Percentiles rank a stretch among this genome's conserved stretches.
Evolutionary conservation across 2,888 invertebrate genomes (phyloP).

Genomic region (Drosophila setosimentum): DNA sequence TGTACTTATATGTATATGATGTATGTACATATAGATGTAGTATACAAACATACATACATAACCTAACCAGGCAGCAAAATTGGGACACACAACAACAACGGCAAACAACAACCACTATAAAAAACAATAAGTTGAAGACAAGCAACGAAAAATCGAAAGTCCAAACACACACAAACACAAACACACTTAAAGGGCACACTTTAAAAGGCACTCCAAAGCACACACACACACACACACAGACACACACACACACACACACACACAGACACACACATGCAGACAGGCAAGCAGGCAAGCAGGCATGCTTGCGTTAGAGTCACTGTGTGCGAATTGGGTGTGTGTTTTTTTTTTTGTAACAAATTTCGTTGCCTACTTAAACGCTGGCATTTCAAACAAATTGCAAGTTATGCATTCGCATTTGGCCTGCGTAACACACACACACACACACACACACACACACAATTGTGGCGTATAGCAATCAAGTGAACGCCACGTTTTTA

Average conservation of each 20-base stretch:
- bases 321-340: constrained; percentile 6
- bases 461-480: constrained; percentile 74
- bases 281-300: constrained; percentile 6
- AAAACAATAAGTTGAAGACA: constrained; percentile 61
- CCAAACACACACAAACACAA: constrained; percentile 55
- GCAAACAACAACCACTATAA: constrained; percentile 1
- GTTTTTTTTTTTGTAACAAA: constrained; percentile 35
- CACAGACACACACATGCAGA: constrained; percentile 27
- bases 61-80: constrained; percentile 52
- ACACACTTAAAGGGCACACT: constrained; percentile 31
- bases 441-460: constrained; percentile 17
- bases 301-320: constrained; percentile 1
- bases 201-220: constrained; percentile 47
- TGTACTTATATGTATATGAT: constrained; percentile 3
- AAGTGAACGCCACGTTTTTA: constrained; percentile 78
- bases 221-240: constrained; percentile 43
- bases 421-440: constrained; percentile 61
- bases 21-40: neutral
- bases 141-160: constrained; percentile 76
- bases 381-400: constrained; percentile 64
- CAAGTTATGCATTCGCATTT: constrained; percentile 52
- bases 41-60: constrained; percentile 17
- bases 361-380: constrained; percentile 73
- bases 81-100: constrained; percentile 29
- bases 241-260: constrained; percentile 36